Conservation (phyloP, 92 coral and sea anemone genomes). For the Paramuricea clavata region DNA sequence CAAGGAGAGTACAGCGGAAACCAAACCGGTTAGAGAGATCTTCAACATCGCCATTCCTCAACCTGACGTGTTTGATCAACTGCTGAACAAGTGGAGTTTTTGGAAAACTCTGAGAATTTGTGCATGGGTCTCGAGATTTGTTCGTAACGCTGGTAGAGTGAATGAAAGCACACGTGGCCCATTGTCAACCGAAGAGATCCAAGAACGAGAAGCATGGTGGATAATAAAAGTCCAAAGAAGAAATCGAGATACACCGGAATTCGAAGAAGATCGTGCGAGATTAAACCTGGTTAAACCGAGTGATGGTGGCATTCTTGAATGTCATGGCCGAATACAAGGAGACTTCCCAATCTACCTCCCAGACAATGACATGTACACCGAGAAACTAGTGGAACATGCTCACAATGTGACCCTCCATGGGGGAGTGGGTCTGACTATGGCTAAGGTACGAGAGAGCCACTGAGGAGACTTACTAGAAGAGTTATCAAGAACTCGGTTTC, state of each 20-base stretch:
- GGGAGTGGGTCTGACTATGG: background rate
- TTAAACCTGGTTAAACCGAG: no score
- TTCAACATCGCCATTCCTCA: background rate
- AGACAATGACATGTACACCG: background rate
- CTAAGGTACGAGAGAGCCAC: background rate
- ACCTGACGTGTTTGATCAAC: background rate
- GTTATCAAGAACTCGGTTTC: background rate
- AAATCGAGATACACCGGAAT: background rate
- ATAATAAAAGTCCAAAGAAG: background rate
- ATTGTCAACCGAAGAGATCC: background rate
- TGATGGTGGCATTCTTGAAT: background rate
- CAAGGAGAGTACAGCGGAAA: background rate
- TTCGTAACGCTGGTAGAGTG: background rate
- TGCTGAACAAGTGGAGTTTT: background rate
- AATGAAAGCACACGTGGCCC: background rate
- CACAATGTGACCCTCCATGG: background rate
- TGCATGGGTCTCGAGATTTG: background rate
- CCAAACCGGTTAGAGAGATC: no score
- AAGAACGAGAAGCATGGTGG: background rate
- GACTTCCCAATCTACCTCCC: background rate
- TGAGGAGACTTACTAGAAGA: background rate
- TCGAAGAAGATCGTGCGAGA: no score
- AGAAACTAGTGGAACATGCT: background rate
- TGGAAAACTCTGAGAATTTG: slow-evolving; percentile 15
- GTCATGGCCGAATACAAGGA: background rate